These are phyloP conservation scores for Vultur gryphus DNA, from an alignment of 2,797 vertebrate genomes.

Conservation along the genomic window DNA sequence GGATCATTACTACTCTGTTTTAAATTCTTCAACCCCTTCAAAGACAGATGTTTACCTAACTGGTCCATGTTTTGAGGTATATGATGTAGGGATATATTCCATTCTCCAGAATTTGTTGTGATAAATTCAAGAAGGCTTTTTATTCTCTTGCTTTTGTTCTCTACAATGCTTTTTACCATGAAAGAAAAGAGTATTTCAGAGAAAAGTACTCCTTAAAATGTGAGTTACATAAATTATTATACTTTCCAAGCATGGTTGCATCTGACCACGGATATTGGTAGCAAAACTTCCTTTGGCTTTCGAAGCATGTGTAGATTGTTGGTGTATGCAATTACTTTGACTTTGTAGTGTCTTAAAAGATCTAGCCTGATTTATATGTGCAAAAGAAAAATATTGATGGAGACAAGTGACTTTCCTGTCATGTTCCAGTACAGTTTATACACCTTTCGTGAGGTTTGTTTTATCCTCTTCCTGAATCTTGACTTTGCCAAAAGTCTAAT, in stretches of 20 bases:
- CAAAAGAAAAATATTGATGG: background rate
- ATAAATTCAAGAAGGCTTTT: background rate
- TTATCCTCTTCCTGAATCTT: conserved; percentile 6
- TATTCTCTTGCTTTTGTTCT: background rate
- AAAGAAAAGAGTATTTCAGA: background rate
- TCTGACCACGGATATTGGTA: background rate
- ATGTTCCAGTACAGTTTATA: background rate
- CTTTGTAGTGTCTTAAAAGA: background rate
- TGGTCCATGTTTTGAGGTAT: background rate
- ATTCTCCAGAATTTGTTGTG: background rate
- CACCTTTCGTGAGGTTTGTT: background rate
- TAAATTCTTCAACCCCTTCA: conserved; percentile 18
- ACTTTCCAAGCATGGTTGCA: background rate
- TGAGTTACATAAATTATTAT: background rate
- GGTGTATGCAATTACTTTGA: background rate
- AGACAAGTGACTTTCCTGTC: background rate
- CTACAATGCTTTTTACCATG: background rate
- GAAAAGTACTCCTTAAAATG: background rate
- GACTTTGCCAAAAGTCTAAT: background rate
- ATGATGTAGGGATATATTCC: background rate
- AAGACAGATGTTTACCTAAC: conserved; percentile 29
- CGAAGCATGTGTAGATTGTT: background rate
- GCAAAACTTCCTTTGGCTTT: background rate
- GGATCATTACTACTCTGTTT: conserved; percentile 30
- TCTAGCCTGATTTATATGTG: background rate